These are phyloP conservation scores for Tamias sibiricus DNA, from an alignment of 2,113 vertebrate genomes.

Conservation along the genomic window DNA sequence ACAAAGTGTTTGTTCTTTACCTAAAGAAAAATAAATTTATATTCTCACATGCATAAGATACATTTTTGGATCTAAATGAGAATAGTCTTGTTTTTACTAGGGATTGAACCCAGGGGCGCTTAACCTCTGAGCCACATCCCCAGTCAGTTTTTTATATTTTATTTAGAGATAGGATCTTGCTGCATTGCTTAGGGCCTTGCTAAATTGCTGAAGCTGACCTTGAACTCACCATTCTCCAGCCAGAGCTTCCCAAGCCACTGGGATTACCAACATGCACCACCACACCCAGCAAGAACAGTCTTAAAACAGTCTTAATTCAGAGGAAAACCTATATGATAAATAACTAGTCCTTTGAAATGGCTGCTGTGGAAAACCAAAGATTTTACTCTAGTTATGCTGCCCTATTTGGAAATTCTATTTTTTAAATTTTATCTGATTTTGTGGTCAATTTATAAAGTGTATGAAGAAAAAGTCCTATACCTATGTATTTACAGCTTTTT, in stretches of 20 bases:
- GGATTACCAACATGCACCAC: too few relatives aligned
- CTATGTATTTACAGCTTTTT: neutral
- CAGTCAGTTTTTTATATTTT: too few relatives aligned
- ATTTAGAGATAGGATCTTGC: too few relatives aligned
- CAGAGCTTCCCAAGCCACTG: too few relatives aligned
- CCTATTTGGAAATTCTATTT: slow-evolving; percentile 8
- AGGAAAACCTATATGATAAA: neutral
- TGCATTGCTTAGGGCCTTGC: too few relatives aligned
- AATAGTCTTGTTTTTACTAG: neutral
- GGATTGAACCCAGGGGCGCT: too few relatives aligned
- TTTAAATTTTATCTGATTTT: neutral
- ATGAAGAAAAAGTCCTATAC: neutral
- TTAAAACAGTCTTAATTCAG: neutral
- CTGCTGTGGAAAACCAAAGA: neutral
- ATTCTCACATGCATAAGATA: neutral
- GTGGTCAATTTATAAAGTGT: slow-evolving; percentile 1
- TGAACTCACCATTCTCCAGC: too few relatives aligned
- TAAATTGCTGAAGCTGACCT: too few relatives aligned
- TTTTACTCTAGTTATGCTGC: slow-evolving; percentile 4
- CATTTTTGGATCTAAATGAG: neutral
- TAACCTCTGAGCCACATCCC: too few relatives aligned
- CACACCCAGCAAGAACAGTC: neutral
- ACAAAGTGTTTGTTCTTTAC: neutral
- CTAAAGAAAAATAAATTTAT: neutral
- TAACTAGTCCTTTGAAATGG: neutral